Base-by-base conservation (phyloP, 1,140 invertebrate species). In the Drosophila aff. region DNA sequence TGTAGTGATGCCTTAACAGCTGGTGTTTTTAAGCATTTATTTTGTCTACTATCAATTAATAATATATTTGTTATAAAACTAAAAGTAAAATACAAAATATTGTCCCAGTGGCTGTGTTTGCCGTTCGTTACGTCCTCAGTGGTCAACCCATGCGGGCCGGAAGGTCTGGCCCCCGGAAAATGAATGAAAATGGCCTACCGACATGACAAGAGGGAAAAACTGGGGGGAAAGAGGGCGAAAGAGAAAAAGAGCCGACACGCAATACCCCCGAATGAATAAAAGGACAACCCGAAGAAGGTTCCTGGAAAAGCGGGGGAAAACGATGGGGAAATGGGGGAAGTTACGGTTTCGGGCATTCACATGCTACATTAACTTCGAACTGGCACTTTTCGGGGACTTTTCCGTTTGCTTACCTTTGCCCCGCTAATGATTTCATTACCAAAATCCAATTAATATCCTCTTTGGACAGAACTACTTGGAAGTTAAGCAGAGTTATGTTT, bases 381-480 rank as follows among this genome's bases (percentile, higher is more conserved):
- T 40, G 33, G 16, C 41, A 21, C 58, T 16, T 47, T 62, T 68
- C 60, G 60, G 52, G 60, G 40, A 40, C 38, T 44, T 60, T 59
- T 76, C 49, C 15, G 16, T 38, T 63, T 81, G 60, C 36, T 43
- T 60, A 72, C 67, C 67, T 72, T 73, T 50, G 23, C 46, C 47
- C 47, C 67, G 76, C 83, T 89, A 87, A 89, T 89, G 83, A 87
- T 89, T 89, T 87, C 81, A 87, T 44, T 44, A 44, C 18, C n/a
- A 44, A 10, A 18, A 21, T 44, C n/a, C 4, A 44, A 44, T 21
- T 44, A 89, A 83, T 64, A 62, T 68, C 62, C 62, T 53, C n/a
- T 9, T 11, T 63, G 83, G 66, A 28, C 26, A 36, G 7, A 28
- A 28, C 28, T 28, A 28, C 28, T 28, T 28, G 28, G 7, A 3